Conservation (phyloP, 2,113 vertebrate genomes). For the Theristicus caerulescens region DNA sequence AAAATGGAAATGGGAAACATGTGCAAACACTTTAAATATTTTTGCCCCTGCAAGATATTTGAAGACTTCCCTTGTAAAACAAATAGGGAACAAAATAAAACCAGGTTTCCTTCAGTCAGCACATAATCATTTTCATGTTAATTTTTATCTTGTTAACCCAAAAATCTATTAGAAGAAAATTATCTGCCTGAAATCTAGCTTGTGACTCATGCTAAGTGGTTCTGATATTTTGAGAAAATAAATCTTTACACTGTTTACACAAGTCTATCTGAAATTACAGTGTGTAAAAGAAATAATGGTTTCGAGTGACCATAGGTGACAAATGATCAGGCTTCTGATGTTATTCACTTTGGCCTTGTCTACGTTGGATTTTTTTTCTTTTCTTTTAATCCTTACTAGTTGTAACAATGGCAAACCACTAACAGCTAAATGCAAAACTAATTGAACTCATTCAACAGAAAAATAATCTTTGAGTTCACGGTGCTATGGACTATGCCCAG, state of each 20-base stretch:
- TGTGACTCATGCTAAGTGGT: conserved; percentile 69
- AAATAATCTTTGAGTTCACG: not conserved
- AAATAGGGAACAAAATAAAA: conserved; percentile 58
- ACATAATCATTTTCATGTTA: conserved; percentile 51
- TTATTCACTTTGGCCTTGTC: conserved; percentile 41
- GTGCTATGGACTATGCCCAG: not conserved
- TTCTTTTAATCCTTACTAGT: not conserved
- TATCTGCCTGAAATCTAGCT: conserved; percentile 72
- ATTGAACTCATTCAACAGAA: not conserved
- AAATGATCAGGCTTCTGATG: conserved; percentile 70
- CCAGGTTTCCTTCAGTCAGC: conserved; percentile 41
- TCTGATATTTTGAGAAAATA: conserved; percentile 72
- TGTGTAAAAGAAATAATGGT: conserved; percentile 65
- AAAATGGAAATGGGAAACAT: conserved; percentile 67
- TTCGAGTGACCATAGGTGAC: conserved; percentile 57
- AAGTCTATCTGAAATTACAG: conserved; percentile 66
- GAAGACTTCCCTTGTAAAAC: conserved; percentile 58
- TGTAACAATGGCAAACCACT: not conserved
- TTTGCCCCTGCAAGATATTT: conserved; percentile 39
- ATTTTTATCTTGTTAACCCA: conserved; percentile 56
- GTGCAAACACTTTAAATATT: conserved; percentile 37
- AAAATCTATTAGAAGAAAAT: conserved; percentile 69
- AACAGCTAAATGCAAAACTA: not conserved
- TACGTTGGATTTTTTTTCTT: not conserved
- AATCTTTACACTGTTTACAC: conserved; percentile 68